Evolutionary conservation across 2,888 invertebrate genomes (phyloP).

Genomic region (Dermolepida albohirtum): DNA sequence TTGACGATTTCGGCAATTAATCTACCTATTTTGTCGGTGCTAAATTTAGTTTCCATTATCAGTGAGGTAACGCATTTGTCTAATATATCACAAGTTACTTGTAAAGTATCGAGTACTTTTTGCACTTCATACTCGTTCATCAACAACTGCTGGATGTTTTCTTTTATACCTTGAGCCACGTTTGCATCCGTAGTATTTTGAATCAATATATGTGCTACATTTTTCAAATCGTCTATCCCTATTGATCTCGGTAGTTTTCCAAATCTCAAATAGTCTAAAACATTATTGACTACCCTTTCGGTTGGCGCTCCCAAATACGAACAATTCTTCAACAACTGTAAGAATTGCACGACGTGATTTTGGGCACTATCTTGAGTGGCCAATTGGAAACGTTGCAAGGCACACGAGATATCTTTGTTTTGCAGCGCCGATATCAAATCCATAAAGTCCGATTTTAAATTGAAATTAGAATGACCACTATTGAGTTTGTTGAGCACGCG

Average conservation of each 20-base stretch:
- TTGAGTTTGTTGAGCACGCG: not conserved
- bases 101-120: not conserved
- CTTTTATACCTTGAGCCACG: not conserved
- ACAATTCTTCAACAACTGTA: not conserved
- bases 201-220: not conserved
- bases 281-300: not conserved
- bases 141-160: not conserved
- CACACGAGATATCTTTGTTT: not conserved
- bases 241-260: not conserved
- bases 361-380: not conserved
- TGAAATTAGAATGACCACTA: not conserved
- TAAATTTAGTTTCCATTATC: not conserved
- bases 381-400: not conserved
- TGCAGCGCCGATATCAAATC: not conserved
- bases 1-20: not conserved
- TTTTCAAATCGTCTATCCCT: not conserved
- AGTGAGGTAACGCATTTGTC: not conserved
- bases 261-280: not conserved
- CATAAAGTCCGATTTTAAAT: not conserved
- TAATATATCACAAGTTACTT: not conserved
- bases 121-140: constrained; percentile 2
- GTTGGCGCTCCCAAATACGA: not conserved
- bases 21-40: not conserved
- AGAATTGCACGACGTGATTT: not conserved
- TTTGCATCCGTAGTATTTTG: not conserved